phyloP scores from a whole-genome alignment of 2,888 invertebrate genomes.

The Meandrusa payeni region DNA sequence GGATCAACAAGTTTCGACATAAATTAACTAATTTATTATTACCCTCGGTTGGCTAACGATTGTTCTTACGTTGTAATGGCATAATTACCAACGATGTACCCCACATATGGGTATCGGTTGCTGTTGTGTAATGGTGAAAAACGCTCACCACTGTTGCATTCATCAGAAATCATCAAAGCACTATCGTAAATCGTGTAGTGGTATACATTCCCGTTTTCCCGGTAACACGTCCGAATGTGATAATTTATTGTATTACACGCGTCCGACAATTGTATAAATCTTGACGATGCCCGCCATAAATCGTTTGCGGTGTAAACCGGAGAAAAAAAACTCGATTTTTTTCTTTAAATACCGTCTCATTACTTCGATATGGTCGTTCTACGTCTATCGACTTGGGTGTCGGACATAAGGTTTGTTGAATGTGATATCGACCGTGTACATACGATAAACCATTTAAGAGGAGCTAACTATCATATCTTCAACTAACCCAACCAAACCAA shows the following conservation, averaged over 20 bases:
- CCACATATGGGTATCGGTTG: neutral
- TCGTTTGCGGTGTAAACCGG: slow-evolving; percentile 22
- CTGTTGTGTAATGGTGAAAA: neutral
- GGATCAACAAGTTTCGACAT: slow-evolving; percentile 11
- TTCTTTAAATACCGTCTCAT: slow-evolving; percentile 20
- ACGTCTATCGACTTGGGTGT: slow-evolving; percentile 13
- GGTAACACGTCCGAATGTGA: slow-evolving; percentile 26
- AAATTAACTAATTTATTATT: slow-evolving; percentile 6
- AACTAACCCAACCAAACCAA: no score
- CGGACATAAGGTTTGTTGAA: slow-evolving; percentile 6
- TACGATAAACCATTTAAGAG: no score
- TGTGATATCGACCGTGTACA: no score
- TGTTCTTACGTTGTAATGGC: slow-evolving; percentile 1
- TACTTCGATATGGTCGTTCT: slow-evolving; percentile 12
- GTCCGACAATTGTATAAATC: slow-evolving; percentile 29
- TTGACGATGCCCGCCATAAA: slow-evolving; percentile 27
- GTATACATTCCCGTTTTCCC: slow-evolving; percentile 22
- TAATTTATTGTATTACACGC: slow-evolving; percentile 28
- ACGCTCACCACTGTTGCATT: neutral
- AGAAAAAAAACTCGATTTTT: slow-evolving; percentile 5
- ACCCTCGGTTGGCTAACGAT: slow-evolving; percentile 10
- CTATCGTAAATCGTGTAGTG: slow-evolving; percentile 21
- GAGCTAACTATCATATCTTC: no score
- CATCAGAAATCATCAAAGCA: slow-evolving; percentile 25
- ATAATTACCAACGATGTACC: neutral